Evolutionary conservation across 2,113 vertebrate genomes (phyloP).

Genomic region (Takifugu bimaculatus): DNA sequence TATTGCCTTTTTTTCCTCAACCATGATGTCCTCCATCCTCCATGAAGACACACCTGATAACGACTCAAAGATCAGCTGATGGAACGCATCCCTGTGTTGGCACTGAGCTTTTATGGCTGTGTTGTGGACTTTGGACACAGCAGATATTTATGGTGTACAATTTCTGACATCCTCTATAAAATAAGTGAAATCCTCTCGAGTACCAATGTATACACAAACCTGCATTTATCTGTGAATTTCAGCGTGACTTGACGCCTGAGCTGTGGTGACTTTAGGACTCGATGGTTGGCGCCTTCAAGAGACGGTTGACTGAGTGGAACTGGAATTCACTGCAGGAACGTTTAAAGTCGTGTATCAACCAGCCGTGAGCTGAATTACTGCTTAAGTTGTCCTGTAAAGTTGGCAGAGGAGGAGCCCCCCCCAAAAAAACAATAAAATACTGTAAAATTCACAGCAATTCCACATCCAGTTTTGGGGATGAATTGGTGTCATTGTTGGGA

Average conservation of each 20-base stretch:
- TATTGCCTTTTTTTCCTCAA: slow-evolving; percentile 4
- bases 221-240: slow-evolving; percentile 37
- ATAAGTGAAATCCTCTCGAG: slow-evolving; percentile 17
- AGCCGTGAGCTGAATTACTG: slow-evolving; percentile 54
- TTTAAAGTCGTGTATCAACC: slow-evolving; percentile 44
- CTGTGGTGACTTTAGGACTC: slow-evolving; percentile 13
- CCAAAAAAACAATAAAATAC: too few relatives aligned
- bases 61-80: slow-evolving; percentile 43
- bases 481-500: too few relatives aligned
- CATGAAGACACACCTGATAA: slow-evolving; percentile 40
- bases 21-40: slow-evolving; percentile 48
- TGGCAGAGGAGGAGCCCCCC: slow-evolving; percentile 9
- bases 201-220: slow-evolving; percentile 10
- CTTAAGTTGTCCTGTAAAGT: slow-evolving; percentile 57
- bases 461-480: too few relatives aligned
- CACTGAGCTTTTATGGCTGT: slow-evolving; percentile 47
- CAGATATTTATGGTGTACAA: slow-evolving; percentile 69
- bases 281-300: not conserved
- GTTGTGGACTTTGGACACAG: slow-evolving; percentile 39
- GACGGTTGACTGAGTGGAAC: slow-evolving; percentile 8
- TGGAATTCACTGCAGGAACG: slow-evolving; percentile 26
- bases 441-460: too few relatives aligned
- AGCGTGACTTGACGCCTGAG: slow-evolving; percentile 15
- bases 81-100: slow-evolving; percentile 38
- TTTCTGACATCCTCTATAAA: slow-evolving; percentile 53